Conservation (phyloP, 2,888 invertebrate genomes). For the Biston stratarius region DNA sequence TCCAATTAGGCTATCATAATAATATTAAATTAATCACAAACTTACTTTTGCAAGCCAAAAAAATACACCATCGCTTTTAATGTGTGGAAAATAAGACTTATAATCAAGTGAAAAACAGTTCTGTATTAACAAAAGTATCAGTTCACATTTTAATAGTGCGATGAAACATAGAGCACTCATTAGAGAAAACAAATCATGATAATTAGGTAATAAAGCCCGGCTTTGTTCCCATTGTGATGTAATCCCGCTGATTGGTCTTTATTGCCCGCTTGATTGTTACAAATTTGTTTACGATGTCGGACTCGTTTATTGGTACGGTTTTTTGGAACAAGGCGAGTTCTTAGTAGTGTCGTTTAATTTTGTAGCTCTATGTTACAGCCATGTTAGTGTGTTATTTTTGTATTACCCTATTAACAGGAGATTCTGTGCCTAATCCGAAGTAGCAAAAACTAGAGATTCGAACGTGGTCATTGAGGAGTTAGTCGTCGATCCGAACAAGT, state of each 20-base stretch:
- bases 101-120: constrained; percentile 34
- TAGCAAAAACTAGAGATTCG: too few species aligned
- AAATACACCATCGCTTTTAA: constrained; percentile 29
- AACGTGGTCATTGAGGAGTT: too few species aligned
- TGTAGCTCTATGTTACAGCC: constrained; percentile 4
- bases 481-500: too few species aligned
- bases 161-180: constrained; percentile 71
- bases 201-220: constrained; percentile 80
- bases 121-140: constrained; percentile 15
- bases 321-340: constrained; percentile 35
- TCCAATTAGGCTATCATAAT: constrained; percentile 74
- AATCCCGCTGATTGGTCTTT: constrained; percentile 76
- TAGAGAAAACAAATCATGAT: constrained; percentile 83
- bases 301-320: constrained; percentile 30
- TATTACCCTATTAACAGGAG: not conserved
- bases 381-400: not conserved
- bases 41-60: constrained; percentile 24
- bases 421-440: not conserved
- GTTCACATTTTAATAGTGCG: constrained; percentile 60
- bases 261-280: constrained; percentile 76
- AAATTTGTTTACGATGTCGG: constrained; percentile 76
- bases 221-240: constrained; percentile 74
- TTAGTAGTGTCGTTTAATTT: constrained; percentile 32
- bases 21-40: constrained; percentile 64
- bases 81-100: constrained; percentile 34